Conservation (phyloP, 2,888 invertebrate genomes). For the Netelia melanura region DNA sequence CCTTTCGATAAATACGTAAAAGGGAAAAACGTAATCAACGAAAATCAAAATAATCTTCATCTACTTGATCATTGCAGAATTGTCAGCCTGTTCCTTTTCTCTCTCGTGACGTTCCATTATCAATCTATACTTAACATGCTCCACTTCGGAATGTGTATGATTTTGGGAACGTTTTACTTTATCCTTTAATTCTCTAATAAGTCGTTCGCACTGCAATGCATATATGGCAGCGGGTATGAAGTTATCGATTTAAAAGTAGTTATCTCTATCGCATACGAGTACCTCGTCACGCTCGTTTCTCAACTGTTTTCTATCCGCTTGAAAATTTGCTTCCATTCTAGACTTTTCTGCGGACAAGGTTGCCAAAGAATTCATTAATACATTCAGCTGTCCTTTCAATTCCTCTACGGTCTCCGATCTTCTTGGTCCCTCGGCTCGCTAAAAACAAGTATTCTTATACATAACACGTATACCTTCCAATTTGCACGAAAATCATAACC, state of each 20-base stretch:
- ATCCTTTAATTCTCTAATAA: conserved; percentile 87
- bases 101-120: conserved; percentile 92
- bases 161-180: conserved; percentile 87
- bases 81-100: conserved; percentile 92
- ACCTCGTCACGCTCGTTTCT: conserved; percentile 86
- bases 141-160: conserved; percentile 87
- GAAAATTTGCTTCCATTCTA: conserved; percentile 93
- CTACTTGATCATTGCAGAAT: conserved; percentile 91
- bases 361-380: conserved; percentile 90
- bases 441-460: conserved; percentile 1
- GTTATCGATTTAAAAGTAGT: neutral
- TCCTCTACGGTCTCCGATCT: conserved; percentile 80
- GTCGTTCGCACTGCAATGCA: conserved; percentile 87
- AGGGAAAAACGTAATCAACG: neutral
- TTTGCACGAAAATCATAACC: neutral
- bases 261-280: conserved; percentile 45
- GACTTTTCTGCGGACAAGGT: conserved; percentile 94
- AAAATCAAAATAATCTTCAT: conserved; percentile 63
- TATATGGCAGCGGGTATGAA: neutral
- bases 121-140: conserved; percentile 90
- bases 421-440: conserved; percentile 57
- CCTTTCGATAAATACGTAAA: neutral
- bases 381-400: conserved; percentile 86
- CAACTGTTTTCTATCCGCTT: conserved; percentile 89
- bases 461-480: neutral